phyloP scores from a whole-genome alignment of 2,113 vertebrate species.

The Scomber scombrus region DNA sequence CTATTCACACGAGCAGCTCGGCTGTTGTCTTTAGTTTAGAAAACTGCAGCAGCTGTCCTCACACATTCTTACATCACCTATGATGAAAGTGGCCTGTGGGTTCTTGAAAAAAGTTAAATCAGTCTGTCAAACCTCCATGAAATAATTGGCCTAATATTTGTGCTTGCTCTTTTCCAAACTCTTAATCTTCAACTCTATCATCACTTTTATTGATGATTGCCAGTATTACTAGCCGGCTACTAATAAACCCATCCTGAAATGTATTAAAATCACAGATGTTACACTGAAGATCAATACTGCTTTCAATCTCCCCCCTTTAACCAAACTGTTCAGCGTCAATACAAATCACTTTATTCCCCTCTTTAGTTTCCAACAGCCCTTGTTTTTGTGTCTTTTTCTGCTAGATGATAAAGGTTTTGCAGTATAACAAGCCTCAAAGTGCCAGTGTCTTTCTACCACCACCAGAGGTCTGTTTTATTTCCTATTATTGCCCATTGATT shows the following conservation, averaged over 20 bases:
- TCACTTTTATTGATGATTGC: neutral
- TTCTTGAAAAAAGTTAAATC: conserved; percentile 16
- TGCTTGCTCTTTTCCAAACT: conserved; percentile 5
- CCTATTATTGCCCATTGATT: conserved; percentile 74
- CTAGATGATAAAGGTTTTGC: conserved; percentile 89
- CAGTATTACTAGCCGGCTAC: neutral
- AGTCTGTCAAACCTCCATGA: conserved; percentile 3
- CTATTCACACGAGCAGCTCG: neutral
- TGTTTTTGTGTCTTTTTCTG: conserved; percentile 81
- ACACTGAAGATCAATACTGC: conserved; percentile 4
- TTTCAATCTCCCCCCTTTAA: conserved; percentile 16
- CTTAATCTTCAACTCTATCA: neutral
- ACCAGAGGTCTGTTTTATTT: conserved; percentile 86
- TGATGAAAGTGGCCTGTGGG: neutral
- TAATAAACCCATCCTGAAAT: conserved; percentile 9
- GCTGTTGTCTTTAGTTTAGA: neutral
- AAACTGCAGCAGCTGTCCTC: neutral
- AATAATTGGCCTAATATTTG: neutral
- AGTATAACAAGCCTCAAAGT: conserved; percentile 86
- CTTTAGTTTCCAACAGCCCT: conserved; percentile 71
- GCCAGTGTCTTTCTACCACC: conserved; percentile 85
- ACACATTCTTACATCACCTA: neutral
- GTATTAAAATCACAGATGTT: conserved; percentile 22
- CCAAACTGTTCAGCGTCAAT: conserved; percentile 19
- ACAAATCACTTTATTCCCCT: conserved; percentile 45